A percentile compares a stretch with the other conserved stretches of the same genome.
phyloP scores from a whole-genome alignment of 2,888 invertebrate genomes.

The Melanostoma scalare region DNA sequence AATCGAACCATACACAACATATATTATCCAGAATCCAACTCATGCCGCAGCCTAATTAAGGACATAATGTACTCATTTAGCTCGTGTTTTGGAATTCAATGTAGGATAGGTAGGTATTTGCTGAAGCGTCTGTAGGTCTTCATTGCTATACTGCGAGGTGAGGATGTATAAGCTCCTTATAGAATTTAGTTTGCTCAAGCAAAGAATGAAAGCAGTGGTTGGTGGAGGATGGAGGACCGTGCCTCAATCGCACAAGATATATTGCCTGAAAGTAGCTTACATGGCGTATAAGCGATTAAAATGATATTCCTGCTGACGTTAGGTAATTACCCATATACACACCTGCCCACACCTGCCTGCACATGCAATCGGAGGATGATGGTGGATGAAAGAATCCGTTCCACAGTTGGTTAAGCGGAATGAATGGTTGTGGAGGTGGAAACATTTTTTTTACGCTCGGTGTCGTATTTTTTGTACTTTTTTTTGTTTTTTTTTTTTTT shows the following conservation, averaged over 20 bases:
- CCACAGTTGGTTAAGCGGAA: conserved; percentile 63
- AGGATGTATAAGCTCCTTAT: conserved; percentile 8
- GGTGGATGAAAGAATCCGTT: conserved; percentile 34
- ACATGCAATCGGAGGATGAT: conserved; percentile 22
- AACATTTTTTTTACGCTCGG: conserved; percentile 12
- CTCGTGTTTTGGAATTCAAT: conserved; percentile 50
- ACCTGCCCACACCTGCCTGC: not conserved
- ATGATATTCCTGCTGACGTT: conserved; percentile 71
- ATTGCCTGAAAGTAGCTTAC: conserved; percentile 63
- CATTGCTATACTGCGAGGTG: not conserved
- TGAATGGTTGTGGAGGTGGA: conserved; percentile 59
- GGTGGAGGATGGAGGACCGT: conserved; percentile 34
- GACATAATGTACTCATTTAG: conserved; percentile 70
- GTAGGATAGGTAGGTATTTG: conserved; percentile 8
- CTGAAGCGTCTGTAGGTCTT: conserved; percentile 1
- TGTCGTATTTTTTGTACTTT: conserved; percentile 5
- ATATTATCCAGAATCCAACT: conserved; percentile 41
- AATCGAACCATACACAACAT: conserved; percentile 43
- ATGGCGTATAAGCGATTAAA: conserved; percentile 69
- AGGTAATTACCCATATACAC: conserved; percentile 60
- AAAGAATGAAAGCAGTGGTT: not conserved
- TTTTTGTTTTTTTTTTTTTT: not conserved
- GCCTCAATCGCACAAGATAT: conserved; percentile 67
- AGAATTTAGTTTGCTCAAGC: not conserved
- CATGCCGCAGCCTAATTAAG: conserved; percentile 63